These are phyloP conservation scores for Cyprinodon variegatus DNA, from an alignment of 2,113 vertebrate genomes.

Conservation along the genomic window DNA sequence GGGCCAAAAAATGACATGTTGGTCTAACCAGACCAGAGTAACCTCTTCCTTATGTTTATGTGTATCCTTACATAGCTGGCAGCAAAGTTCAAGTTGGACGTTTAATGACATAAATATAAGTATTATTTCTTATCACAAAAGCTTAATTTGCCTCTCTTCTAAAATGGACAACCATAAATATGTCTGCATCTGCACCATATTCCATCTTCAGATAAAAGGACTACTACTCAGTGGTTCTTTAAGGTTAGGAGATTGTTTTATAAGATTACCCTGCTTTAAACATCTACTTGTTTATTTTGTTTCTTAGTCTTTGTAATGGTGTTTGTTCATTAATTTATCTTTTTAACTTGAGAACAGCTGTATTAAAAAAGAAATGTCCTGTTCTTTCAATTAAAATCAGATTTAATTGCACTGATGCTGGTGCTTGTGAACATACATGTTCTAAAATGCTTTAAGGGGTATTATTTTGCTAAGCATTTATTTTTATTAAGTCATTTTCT, in stretches of 20 bases:
- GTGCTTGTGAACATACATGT: background rate
- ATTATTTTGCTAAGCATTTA: background rate
- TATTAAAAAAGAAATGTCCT: background rate
- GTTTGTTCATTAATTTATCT: background rate
- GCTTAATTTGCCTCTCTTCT: background rate
- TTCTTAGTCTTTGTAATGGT: background rate
- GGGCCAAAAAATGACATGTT: no score
- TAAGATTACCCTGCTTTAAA: background rate
- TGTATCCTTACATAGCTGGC: background rate
- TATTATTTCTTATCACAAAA: background rate
- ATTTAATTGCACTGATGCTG: background rate
- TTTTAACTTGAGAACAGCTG: background rate
- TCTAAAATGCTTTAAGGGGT: background rate
- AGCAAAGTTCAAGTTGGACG: background rate
- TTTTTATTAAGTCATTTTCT: background rate
- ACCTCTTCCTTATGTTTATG: background rate
- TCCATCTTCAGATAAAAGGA: background rate
- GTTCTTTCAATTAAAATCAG: background rate
- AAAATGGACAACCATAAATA: background rate
- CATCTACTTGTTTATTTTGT: background rate
- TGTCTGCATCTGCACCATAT: background rate
- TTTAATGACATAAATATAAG: background rate
- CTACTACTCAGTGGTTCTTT: no score
- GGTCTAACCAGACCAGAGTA: background rate
- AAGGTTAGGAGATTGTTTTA: no score